Evolutionary conservation across 1,140 invertebrate genomes (phyloP).

Genomic region (Bicyclus anynana): DNA sequence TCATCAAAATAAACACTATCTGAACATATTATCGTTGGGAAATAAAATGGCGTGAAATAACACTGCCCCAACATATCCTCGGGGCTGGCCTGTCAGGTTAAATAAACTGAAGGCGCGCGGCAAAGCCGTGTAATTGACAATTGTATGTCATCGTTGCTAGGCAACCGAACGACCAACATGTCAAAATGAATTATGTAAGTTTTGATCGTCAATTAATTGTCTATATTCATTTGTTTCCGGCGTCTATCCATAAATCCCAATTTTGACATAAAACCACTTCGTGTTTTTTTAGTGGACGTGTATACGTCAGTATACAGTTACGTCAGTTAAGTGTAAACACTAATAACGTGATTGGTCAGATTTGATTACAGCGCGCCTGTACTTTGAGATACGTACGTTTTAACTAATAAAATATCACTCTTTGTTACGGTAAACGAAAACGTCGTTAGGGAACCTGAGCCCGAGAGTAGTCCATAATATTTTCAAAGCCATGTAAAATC

Average conservation of each 20-base stretch:
- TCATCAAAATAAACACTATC: constrained; percentile 11
- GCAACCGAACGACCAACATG: constrained; percentile 15
- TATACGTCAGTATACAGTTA: too few relatives aligned
- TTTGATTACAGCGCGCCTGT: too few relatives aligned
- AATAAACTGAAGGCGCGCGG: constrained; percentile 6
- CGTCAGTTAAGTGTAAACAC: too few relatives aligned
- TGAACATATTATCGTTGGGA: constrained; percentile 15
- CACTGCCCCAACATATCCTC: constrained; percentile 3
- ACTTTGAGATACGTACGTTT: too few relatives aligned
- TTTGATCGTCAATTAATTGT: constrained; percentile 12
- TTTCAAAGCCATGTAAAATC: too few relatives aligned
- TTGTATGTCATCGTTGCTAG: constrained; percentile 19
- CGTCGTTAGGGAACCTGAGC: too few relatives aligned
- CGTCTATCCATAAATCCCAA: background rate
- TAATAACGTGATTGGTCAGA: too few relatives aligned
- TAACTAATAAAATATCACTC: too few relatives aligned
- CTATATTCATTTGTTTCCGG: constrained; percentile 7
- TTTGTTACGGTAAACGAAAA: too few relatives aligned
- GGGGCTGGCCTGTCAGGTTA: constrained; percentile 7
- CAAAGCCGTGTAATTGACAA: constrained; percentile 16
- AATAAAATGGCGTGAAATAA: constrained; percentile 18
- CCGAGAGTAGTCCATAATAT: too few relatives aligned
- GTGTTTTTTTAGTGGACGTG: background rate
- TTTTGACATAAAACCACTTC: background rate
- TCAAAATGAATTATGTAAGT: constrained; percentile 18